Evolutionary conservation across 2,888 invertebrate genomes (phyloP).

Genomic region (Andrena dorsata): DNA sequence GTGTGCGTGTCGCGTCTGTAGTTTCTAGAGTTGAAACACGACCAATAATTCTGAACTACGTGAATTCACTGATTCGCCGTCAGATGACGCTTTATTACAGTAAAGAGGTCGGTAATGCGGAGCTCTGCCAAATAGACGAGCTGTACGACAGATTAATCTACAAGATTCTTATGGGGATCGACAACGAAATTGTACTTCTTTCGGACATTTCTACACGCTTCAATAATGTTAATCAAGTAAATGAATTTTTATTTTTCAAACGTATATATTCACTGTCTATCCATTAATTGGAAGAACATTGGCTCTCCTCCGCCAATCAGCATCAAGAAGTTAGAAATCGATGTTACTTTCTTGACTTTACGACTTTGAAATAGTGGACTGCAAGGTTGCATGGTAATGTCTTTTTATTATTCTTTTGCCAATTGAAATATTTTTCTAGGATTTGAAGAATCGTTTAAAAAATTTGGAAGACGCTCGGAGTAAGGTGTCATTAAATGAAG

Average conservation of each 20-base stretch:
- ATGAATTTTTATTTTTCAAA: background rate
- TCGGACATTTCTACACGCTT: slow-evolving; percentile 62
- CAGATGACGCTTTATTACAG: slow-evolving; percentile 69
- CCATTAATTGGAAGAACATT: background rate
- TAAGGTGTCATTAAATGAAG: slow-evolving; percentile 70
- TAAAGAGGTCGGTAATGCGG: slow-evolving; percentile 72
- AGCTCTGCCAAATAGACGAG: slow-evolving; percentile 67
- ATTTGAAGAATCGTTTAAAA: slow-evolving; percentile 73
- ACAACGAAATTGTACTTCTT: slow-evolving; percentile 72
- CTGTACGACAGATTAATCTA: slow-evolving; percentile 75
- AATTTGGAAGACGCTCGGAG: slow-evolving; percentile 73
- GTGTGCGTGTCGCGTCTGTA: background rate
- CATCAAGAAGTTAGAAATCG: background rate
- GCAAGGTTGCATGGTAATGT: background rate
- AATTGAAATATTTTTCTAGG: slow-evolving; percentile 65
- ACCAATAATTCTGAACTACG: background rate
- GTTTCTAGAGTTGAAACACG: slow-evolving; percentile 30
- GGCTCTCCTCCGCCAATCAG: background rate
- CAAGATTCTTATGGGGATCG: slow-evolving; percentile 77
- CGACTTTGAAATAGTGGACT: background rate
- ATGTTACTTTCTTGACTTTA: background rate
- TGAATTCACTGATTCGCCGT: slow-evolving; percentile 11
- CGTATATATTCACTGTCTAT: background rate
- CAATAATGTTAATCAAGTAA: slow-evolving; percentile 76
- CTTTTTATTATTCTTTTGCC: background rate